These are phyloP conservation scores for Amazonetta brasiliensis DNA, from an alignment of 2,797 vertebrate genomes.

Conservation along the genomic window DNA sequence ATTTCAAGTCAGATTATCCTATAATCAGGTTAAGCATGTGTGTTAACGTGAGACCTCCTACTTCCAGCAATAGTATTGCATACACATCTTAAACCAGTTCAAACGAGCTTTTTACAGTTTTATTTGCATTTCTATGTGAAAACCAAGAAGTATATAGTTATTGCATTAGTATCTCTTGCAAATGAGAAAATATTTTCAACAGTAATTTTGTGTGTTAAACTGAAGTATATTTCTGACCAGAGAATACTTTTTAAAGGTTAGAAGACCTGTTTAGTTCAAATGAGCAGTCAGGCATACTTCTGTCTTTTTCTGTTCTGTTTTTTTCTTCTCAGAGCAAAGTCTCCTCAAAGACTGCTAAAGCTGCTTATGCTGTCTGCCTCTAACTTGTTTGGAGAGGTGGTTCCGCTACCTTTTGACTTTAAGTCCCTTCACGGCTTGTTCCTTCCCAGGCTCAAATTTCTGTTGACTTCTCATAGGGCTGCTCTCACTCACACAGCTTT, in stretches of 20 bases:
- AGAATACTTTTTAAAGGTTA: neutral
- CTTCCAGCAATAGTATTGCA: conserved; percentile 24
- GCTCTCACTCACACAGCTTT: neutral
- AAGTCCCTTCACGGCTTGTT: neutral
- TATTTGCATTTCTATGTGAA: neutral
- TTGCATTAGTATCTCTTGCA: neutral
- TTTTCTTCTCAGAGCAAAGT: neutral
- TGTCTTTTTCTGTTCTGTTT: neutral
- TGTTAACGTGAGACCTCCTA: conserved; percentile 46
- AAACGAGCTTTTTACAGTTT: conserved; percentile 22
- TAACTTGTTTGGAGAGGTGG: conserved; percentile 23
- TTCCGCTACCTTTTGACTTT: neutral
- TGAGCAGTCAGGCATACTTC: neutral
- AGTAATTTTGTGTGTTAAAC: neutral
- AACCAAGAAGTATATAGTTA: neutral
- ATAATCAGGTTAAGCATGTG: conserved; percentile 62
- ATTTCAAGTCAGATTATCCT: conserved; percentile 71
- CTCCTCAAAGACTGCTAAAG: conserved; percentile 27
- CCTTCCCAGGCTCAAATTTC: conserved; percentile 22
- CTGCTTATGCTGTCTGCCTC: neutral
- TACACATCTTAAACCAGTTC: conserved; percentile 36
- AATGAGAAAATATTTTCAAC: neutral
- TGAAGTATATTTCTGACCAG: neutral
- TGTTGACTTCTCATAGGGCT: neutral
- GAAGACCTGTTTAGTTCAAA: neutral